phyloP scores from a whole-genome alignment of 2,113 vertebrate genomes.

The Sorex fumeus region DNA sequence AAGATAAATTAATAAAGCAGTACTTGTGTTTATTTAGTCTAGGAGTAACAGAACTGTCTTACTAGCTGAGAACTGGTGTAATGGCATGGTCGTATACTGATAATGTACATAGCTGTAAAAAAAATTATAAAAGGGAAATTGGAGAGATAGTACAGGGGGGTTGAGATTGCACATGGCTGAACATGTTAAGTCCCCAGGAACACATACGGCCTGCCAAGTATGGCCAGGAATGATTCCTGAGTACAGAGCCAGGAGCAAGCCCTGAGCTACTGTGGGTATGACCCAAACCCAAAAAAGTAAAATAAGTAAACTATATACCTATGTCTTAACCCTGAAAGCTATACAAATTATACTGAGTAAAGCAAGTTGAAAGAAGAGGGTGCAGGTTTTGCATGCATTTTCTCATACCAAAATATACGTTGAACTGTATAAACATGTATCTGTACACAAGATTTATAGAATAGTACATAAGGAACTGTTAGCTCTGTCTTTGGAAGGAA shows the following conservation, averaged over 20 bases:
- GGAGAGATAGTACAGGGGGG: too few species aligned
- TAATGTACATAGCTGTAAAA: background rate
- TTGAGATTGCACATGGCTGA: too few species aligned
- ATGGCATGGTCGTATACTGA: background rate
- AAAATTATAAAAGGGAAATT: background rate
- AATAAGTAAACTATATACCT: background rate
- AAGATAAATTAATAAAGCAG: background rate
- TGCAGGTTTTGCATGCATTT: background rate
- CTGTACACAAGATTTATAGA: slow-evolving; percentile 27
- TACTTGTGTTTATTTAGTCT: slow-evolving; percentile 19
- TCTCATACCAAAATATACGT: background rate
- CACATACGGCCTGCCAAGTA: too few species aligned
- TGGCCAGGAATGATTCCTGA: too few species aligned
- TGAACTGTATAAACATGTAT: background rate
- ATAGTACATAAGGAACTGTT: background rate
- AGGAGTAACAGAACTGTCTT: slow-evolving; percentile 15
- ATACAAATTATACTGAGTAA: slow-evolving; percentile 13
- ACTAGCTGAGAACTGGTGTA: background rate
- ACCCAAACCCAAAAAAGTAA: too few species aligned
- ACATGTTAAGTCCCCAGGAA: too few species aligned
- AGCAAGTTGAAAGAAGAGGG: background rate
- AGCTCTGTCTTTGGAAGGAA: background rate
- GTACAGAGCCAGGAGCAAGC: too few species aligned
- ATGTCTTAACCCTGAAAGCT: slow-evolving; percentile 1
- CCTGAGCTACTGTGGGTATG: too few species aligned